These are phyloP conservation scores for Bombus superbus DNA, from an alignment of 1,140 invertebrate species.

Conservation along the genomic window DNA sequence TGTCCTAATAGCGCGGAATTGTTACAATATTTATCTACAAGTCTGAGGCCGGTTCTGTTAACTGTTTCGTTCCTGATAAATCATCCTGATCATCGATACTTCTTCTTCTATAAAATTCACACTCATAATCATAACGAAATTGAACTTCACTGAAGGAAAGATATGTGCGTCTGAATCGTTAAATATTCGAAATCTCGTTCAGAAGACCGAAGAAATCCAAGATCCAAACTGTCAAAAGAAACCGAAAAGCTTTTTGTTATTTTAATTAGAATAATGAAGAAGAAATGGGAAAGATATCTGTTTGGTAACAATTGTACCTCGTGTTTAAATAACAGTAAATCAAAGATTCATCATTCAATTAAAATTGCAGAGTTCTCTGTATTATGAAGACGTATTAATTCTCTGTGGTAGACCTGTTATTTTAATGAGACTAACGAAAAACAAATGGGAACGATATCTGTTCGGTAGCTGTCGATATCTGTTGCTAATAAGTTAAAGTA, in stretches of 20 bases:
- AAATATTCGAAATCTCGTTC: neutral
- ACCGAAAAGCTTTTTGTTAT: neutral
- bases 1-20: neutral
- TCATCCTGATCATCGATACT: neutral
- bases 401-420: too few species aligned
- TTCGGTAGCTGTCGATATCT: too few species aligned
- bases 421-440: too few species aligned
- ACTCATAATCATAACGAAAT: neutral
- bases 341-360: too few species aligned
- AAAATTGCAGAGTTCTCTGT: too few species aligned
- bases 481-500: too few species aligned
- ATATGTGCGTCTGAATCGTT: neutral
- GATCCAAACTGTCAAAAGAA: neutral
- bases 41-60: neutral
- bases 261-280: too few species aligned
- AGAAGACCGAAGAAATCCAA: neutral
- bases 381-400: too few species aligned
- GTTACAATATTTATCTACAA: conserved; percentile 14
- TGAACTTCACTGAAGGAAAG: neutral
- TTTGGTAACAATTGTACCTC: too few species aligned
- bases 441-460: too few species aligned
- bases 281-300: too few species aligned
- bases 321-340: too few species aligned
- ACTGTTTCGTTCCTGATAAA: neutral
- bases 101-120: neutral